A percentile compares a stretch with the other conserved stretches of the same genome.
These are phyloP conservation scores for Synchiropus splendidus DNA, from an alignment of 2,113 vertebrate genomes.

Conservation along the genomic window DNA sequence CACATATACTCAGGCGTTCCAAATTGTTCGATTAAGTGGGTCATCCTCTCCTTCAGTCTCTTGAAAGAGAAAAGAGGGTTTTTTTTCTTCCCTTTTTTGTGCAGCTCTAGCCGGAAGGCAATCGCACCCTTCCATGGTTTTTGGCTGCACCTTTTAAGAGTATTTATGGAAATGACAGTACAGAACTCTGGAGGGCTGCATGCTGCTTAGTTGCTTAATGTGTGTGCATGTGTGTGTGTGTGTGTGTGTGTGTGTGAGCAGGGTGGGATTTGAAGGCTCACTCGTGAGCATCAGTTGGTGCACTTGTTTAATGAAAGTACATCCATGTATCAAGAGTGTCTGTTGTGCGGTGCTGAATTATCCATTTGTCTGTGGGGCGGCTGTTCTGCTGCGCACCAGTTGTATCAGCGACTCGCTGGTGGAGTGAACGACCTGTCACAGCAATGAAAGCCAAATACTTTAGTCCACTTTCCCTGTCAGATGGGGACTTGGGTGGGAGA, in stretches of 20 bases:
- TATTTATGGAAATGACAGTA: conserved; percentile 58
- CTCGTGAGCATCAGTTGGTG: conserved; percentile 4
- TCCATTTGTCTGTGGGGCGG: background rate
- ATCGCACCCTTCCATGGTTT: conserved; percentile 46
- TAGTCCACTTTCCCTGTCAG: too few relatives aligned
- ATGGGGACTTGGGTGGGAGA: too few relatives aligned
- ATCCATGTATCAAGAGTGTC: background rate
- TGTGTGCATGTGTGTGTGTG: conserved; percentile 16
- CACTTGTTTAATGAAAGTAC: conserved; percentile 1
- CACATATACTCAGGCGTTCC: conserved; percentile 34
- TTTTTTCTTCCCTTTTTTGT: conserved; percentile 30
- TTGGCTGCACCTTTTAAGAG: conserved; percentile 56
- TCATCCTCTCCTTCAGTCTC: conserved; percentile 64
- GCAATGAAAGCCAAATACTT: conserved; percentile 28
- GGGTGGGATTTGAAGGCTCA: conserved; percentile 7
- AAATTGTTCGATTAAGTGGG: conserved; percentile 70
- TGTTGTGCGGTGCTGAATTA: conserved; percentile 3
- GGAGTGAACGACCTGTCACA: conserved; percentile 21
- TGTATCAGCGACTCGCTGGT: too few relatives aligned
- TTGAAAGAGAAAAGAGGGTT: conserved; percentile 58
- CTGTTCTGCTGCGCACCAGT: conserved; percentile 23
- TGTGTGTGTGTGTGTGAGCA: conserved; percentile 5
- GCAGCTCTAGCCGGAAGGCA: conserved; percentile 50
- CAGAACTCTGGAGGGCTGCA: conserved; percentile 28
- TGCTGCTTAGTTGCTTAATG: conserved; percentile 23